Evolutionary conservation across 1,140 invertebrate genomes (phyloP).

Genomic region (Antheraea mylitta): DNA sequence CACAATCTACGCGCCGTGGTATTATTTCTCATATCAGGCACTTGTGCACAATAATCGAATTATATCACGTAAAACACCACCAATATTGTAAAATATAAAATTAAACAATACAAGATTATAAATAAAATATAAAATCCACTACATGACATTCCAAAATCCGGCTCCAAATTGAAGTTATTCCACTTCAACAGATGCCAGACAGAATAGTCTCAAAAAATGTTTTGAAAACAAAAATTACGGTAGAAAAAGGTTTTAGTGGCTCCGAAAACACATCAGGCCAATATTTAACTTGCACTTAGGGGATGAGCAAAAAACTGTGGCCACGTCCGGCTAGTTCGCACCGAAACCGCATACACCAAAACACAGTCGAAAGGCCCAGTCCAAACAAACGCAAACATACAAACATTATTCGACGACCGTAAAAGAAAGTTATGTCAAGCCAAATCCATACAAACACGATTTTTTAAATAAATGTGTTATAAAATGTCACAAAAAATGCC

Average conservation of each 20-base stretch:
- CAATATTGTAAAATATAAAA: no score
- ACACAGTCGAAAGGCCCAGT: constrained; percentile 61
- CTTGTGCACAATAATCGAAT: no score
- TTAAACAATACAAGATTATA: no score
- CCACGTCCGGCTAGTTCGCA: constrained; percentile 44
- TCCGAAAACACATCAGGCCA: constrained; percentile 33
- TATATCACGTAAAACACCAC: no score
- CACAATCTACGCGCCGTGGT: no score
- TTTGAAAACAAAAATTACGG: constrained; percentile 19
- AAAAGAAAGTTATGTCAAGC: neutral
- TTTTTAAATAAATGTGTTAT: no score
- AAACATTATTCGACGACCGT: neutral
- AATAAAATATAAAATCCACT: no score
- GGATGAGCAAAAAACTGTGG: constrained; percentile 43
- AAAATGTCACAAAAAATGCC: no score
- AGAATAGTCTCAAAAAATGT: neutral
- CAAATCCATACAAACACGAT: no score
- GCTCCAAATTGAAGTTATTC: neutral
- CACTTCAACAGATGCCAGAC: neutral
- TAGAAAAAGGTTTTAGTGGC: constrained; percentile 19
- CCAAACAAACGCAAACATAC: constrained; percentile 39
- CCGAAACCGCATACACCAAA: constrained; percentile 54
- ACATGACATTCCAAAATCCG: no score
- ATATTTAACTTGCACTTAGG: constrained; percentile 63
- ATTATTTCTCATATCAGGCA: no score